Base-by-base conservation (phyloP, 1,140 invertebrate genomes). In the Dendrolimus kikuchii region DNA sequence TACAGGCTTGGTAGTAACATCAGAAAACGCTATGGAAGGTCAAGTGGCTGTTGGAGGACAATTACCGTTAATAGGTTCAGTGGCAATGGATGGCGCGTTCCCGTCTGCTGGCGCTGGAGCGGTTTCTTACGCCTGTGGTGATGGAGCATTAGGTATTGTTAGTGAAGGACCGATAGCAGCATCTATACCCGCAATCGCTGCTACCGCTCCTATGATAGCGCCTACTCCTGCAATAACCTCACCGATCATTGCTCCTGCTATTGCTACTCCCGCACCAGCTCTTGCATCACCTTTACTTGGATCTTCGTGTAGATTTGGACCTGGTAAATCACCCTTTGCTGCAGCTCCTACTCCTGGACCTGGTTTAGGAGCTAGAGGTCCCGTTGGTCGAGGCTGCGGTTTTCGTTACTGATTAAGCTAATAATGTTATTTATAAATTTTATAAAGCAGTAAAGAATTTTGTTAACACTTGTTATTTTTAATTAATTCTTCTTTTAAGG, bases 11-110 rank as follows among this genome's bases (percentile, higher is more conserved):
- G 50, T 61, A 3, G 51, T 74, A 5, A 49, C 55, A 7, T 71
- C 68, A 38, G 70, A 74, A 43, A 73, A 73, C 46, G 45, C 48
- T 1, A 62, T 51, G 41, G 70, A 73, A 57, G 74, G 74, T 6
- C 41, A 53, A n/a, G 40, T 74, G 37, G 39, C 55, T n/a, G 62
- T 68, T 4, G 57, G 7, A 7, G 71, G 71, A 6, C 49, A 60
- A 40, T 49, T 71, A 49, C 71, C 71, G 8, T 70, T 71, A 51
- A 42, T 71, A n/a, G 61, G 63, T 50, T 60, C 68, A 42, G 68
- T 74, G 23, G 57, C 64, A 42, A 46, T 74, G 50, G 71, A 71
- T 46, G 67, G 68, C 5, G 45, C 52, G 4, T 40, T 68, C 10
- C 58, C 59, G 2, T 60, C 71, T 4, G 46, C 45, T 23, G 71